Conservation (phyloP, 2,888 invertebrate species). For the Branchipolynoe longqiensis region DNA sequence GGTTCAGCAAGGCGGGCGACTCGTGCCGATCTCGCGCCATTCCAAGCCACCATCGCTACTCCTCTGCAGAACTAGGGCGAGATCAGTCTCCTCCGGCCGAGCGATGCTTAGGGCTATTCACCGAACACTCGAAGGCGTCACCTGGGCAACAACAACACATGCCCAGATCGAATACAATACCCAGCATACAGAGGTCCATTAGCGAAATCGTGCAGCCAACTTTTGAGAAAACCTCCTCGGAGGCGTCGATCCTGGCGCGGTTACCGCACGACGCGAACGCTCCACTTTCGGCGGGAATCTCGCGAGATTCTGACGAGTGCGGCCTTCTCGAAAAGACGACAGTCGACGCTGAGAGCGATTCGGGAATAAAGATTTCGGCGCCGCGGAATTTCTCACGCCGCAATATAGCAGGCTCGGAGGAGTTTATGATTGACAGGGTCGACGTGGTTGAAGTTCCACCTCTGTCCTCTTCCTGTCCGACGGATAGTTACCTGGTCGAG, state of each 20-base stretch:
- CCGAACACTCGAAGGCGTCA: too few relatives aligned
- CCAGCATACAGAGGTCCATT: constrained; percentile 3
- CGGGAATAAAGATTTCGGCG: not conserved
- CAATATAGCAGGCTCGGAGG: constrained; percentile 20
- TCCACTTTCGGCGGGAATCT: not conserved
- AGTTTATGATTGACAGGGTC: not conserved
- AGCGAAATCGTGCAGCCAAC: constrained; percentile 12
- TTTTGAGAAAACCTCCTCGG: not conserved
- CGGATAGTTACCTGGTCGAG: not conserved
- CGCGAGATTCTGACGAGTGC: not conserved
- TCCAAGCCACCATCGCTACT: not conserved
- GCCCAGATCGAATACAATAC: not conserved
- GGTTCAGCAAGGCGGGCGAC: constrained; percentile 41
- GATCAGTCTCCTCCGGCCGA: not conserved
- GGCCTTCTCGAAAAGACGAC: not conserved
- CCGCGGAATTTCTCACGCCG: not conserved
- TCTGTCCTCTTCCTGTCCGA: constrained; percentile 27
- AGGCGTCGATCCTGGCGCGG: not conserved
- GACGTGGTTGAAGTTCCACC: not conserved
- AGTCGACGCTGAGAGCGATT: too few relatives aligned
- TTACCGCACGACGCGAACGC: not conserved
- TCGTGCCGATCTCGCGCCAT: not conserved
- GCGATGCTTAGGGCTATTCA: too few relatives aligned
- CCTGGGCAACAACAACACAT: too few relatives aligned
- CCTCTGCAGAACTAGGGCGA: not conserved